Evolutionary conservation across 1,140 invertebrate species (phyloP), one percentile per base, ranked within the genome.

Genomic region (Chrysomallon squamiferum): DNA sequence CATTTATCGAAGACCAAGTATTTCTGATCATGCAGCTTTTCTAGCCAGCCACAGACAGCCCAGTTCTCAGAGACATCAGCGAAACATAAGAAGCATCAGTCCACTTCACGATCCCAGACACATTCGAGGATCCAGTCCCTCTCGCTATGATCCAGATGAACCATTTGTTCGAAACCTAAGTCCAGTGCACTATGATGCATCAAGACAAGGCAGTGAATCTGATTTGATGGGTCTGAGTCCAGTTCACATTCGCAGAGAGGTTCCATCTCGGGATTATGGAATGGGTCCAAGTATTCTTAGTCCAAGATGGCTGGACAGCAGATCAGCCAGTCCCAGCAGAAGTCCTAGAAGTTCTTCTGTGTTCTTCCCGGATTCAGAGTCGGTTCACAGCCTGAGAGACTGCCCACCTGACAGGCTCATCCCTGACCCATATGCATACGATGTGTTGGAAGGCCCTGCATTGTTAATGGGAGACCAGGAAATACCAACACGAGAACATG

Each of bases 281-380:
- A 59, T 69, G 25, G 64, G 69, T 18, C 64, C 58, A 15, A 56
- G 69, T 3, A 69, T 77, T 59, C 52, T 80, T 18, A 82, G 80
- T 71, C 80, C 80, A 2, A 65, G 74, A n/a, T 80, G 73, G 69
- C 41, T 62, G 18, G 75, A 81, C 49, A 80, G 79, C 63, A 52
- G 74, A 18, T 66, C 76, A n/a, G 63, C 78, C 2, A 79, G 77
- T 61, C 80, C 80, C 15, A 47, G 79, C 20, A 73, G 72, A 1
- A 79, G 77, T 61, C 80, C 80, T 18, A 47, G 79, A n/a, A 73
- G 72, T 0, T 60, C 73, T 3, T 62, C 69, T 22, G 68, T 68
- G 15, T 82, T 82, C 65, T 82, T 82, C 69, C 70, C 80, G 0
- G 80, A 82, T 33, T 59, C 74, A 1, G 80, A 80, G 43, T 69